Base-by-base conservation (phyloP, 2,888 invertebrate genomes). In the Schizaphis graminum region DNA sequence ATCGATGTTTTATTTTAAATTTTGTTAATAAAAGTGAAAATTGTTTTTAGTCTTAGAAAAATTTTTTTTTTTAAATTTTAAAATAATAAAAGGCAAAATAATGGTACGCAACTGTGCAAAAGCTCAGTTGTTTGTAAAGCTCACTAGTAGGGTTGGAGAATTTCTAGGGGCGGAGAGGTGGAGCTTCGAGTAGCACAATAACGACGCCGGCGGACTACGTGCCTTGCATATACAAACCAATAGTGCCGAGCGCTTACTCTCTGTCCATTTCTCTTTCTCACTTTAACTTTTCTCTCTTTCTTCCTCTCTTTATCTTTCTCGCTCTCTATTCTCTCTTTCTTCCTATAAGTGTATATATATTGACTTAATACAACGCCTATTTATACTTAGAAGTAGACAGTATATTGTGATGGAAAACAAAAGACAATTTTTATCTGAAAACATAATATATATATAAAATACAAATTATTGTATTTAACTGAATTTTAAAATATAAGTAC, bases 181-280 rank as follows among this genome's bases (percentile, higher is more conserved):
- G 93, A 93, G 93, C 93, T 93, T 93, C 92, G 93, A 89, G 93
- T 93, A 88, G 92, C 88, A 90, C 93, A 93, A 89, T 93, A 93
- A 93, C 93, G 93, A 93, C 85, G 93, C 93, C 84, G 93, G 93
- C 93, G 89, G 57, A 84, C 93, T 93, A 93, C 93, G 93, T 93
- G 93, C 57, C 89, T 84, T 93, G 93, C 93, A 93, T 93, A 90
- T 90, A 85, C 89, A 93, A 89, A 93, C 93, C 93, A 93, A 93
- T 93, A 93, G 93, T 89, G 67, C 89, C 85, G 47, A 35, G 57
- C 49, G 89, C 89, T 89, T 85, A 57, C 90, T 89, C 41, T 89
- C 84, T 89, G 26, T 84, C 53, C n/a, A 4, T 49, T 77, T 67
- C 47, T 21, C 16, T 49, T 87, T 92, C 28, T 61, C 85, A 85